These are phyloP conservation scores for Rotaria magnacalcarata DNA, from an alignment of 2,888 invertebrate species.

Conservation along the genomic window DNA sequence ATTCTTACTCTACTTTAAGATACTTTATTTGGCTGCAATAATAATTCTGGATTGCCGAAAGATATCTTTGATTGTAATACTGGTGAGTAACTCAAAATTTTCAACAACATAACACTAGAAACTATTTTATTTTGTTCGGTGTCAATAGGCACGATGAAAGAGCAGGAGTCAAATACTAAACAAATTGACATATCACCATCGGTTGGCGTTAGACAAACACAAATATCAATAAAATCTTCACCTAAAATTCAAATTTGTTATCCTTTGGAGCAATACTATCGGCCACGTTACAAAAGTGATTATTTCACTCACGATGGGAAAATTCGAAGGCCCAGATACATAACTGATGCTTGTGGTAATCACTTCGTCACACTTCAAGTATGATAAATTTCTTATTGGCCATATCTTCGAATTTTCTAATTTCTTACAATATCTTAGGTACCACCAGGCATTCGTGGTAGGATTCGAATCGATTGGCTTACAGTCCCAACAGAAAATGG, in stretches of 20 bases:
- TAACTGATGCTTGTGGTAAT: background rate
- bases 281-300: background rate
- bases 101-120: background rate
- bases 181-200: background rate
- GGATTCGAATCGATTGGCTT: background rate
- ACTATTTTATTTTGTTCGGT: background rate
- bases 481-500: background rate
- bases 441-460: background rate
- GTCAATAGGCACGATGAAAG: no score
- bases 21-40: background rate
- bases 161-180: background rate
- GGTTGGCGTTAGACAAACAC: background rate
- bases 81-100: background rate
- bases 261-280: background rate
- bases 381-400: background rate
- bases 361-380: background rate
- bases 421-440: background rate
- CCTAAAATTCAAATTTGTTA: background rate
- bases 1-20: background rate
- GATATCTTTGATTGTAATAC: rapidly evolving
- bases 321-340: background rate
- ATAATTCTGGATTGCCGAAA: background rate
- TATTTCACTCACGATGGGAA: background rate
- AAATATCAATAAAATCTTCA: background rate
- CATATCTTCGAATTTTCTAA: background rate